phyloP scores from a whole-genome alignment of 2,888 invertebrate species.

The Boloria euphrosyne region DNA sequence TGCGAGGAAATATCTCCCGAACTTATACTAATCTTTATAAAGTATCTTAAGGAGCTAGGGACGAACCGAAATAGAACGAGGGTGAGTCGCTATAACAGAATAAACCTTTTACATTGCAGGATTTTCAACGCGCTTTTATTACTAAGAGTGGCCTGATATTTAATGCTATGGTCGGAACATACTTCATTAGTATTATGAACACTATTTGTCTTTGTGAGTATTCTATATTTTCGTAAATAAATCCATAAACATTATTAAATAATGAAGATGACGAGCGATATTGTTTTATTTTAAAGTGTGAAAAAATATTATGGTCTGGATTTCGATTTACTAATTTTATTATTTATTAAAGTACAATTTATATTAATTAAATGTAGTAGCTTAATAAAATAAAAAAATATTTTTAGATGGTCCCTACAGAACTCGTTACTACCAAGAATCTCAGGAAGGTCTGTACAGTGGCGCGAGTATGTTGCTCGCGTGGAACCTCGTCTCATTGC shows the following conservation, averaged over 20 bases:
- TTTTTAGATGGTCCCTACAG: slow-evolving; percentile 89
- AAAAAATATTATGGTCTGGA: too few relatives aligned
- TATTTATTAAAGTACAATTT: too few relatives aligned
- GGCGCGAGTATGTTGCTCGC: slow-evolving; percentile 92
- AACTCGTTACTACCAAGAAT: slow-evolving; percentile 96
- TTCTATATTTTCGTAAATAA: not conserved
- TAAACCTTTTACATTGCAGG: slow-evolving; percentile 53
- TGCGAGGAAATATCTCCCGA: too few relatives aligned
- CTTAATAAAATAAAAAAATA: slow-evolving; percentile 1
- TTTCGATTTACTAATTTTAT: too few relatives aligned
- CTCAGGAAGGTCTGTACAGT: slow-evolving; percentile 93
- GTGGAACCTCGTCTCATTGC: slow-evolving; percentile 90
- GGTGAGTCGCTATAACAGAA: too few relatives aligned
- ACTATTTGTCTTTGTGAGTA: slow-evolving; percentile 87
- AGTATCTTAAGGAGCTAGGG: too few relatives aligned
- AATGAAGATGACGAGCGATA: too few relatives aligned
- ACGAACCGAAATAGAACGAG: too few relatives aligned
- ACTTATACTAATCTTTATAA: too few relatives aligned
- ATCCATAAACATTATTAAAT: not conserved
- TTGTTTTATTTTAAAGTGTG: too few relatives aligned
- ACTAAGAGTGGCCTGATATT: slow-evolving; percentile 87
- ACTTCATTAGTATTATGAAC: slow-evolving; percentile 86
- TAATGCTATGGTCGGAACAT: slow-evolving; percentile 85
- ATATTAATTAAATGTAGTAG: not conserved
- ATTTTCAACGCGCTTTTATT: slow-evolving; percentile 86